phyloP scores from a whole-genome alignment of 2,888 invertebrate genomes.

The Drosophila eohydei region DNA sequence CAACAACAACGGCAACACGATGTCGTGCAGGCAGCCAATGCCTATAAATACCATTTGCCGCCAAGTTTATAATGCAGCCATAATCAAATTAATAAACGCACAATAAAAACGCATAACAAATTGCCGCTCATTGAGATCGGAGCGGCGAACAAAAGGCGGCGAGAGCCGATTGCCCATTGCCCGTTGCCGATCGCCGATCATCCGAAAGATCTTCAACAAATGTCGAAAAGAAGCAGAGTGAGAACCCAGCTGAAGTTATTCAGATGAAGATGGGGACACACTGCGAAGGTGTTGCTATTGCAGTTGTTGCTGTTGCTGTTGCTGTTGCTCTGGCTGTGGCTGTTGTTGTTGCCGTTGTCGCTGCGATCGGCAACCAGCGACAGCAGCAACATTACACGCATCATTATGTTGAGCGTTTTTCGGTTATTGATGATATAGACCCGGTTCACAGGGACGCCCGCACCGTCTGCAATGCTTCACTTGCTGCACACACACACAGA shows the following conservation, averaged over 20 bases:
- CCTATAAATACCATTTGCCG: slow-evolving; percentile 57
- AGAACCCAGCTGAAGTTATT: background rate
- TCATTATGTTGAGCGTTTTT: slow-evolving; percentile 75
- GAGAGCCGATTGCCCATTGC: slow-evolving; percentile 8
- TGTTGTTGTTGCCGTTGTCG: slow-evolving; percentile 13
- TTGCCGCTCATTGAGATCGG: slow-evolving; percentile 67
- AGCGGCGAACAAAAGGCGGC: slow-evolving; percentile 47
- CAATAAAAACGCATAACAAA: slow-evolving; percentile 83
- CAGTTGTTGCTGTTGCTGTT: slow-evolving; percentile 2
- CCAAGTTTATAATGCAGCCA: slow-evolving; percentile 60
- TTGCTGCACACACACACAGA: slow-evolving; percentile 29
- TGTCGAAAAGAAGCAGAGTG: slow-evolving; percentile 4
- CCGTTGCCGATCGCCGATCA: background rate
- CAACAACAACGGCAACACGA: slow-evolving; percentile 41
- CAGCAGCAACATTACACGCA: slow-evolving; percentile 81
- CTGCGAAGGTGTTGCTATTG: slow-evolving; percentile 38
- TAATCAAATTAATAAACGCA: slow-evolving; percentile 81
- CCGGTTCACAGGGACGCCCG: slow-evolving; percentile 49
- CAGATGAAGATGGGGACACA: slow-evolving; percentile 35
- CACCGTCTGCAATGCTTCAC: slow-evolving; percentile 62
- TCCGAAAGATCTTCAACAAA: slow-evolving; percentile 14
- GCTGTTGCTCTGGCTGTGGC: slow-evolving; percentile 8
- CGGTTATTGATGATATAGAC: slow-evolving; percentile 71
- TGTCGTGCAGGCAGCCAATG: slow-evolving; percentile 31
- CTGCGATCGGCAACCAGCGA: slow-evolving; percentile 34